Percentiles rank a stretch among this genome's conserved stretches.
Conservation (phyloP, 2,113 vertebrate species). For the Maylandia zebra region DNA sequence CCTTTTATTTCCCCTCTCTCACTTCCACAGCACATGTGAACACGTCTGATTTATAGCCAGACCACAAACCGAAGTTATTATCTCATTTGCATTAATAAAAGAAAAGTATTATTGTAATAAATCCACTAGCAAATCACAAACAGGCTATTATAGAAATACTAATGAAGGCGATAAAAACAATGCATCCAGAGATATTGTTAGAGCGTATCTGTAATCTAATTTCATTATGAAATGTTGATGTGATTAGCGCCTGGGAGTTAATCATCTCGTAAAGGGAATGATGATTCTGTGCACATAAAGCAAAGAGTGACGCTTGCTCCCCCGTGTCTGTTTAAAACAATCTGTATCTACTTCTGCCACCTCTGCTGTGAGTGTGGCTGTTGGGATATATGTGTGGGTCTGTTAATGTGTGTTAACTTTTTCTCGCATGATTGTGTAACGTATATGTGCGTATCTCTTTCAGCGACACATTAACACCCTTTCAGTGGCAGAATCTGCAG, state of each 20-base stretch:
- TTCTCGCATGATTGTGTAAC: not conserved
- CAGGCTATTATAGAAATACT: constrained; percentile 33
- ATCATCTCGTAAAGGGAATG: constrained; percentile 30
- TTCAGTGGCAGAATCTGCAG: constrained; percentile 33
- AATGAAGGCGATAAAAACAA: constrained; percentile 51
- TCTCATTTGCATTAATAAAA: constrained; percentile 52
- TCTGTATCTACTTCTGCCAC: constrained; percentile 17
- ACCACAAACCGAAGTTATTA: not conserved
- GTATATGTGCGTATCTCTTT: not conserved
- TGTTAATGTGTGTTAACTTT: not conserved
- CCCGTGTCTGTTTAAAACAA: constrained; percentile 35
- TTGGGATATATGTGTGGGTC: not conserved
- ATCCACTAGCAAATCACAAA: constrained; percentile 30
- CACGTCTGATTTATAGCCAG: not conserved
- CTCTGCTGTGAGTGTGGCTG: not conserved
- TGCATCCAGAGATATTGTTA: constrained; percentile 13
- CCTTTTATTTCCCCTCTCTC: not conserved
- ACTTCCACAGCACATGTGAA: not conserved
- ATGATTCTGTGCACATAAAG: constrained; percentile 4
- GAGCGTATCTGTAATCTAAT: constrained; percentile 37
- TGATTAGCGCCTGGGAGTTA: constrained; percentile 33
- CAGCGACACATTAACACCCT: constrained; percentile 54
- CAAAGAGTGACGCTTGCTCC: not conserved
- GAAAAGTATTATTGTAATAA: constrained; percentile 37
- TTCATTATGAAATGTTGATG: constrained; percentile 33